Conservation (phyloP, 1,140 invertebrate genomes). For the Trachelipus rathkii region DNA sequence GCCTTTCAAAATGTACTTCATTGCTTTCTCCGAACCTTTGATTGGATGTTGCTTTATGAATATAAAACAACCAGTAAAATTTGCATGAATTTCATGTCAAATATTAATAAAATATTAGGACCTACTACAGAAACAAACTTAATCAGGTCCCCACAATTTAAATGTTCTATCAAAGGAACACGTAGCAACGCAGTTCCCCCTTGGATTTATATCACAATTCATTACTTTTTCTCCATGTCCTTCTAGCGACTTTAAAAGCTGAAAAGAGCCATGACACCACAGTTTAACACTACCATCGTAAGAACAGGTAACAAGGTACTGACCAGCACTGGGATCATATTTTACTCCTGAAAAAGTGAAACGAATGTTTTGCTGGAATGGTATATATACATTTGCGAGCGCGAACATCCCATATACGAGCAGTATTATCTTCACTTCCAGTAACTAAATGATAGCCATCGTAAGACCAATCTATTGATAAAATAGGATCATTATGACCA, state of each 20-base stretch:
- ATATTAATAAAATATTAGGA: too few species aligned
- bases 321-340: slow-evolving; percentile 75
- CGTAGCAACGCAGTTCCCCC: slow-evolving; percentile 87
- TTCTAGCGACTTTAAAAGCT: slow-evolving; percentile 85
- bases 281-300: slow-evolving; percentile 83
- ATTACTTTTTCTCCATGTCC: slow-evolving; percentile 97
- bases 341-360: slow-evolving; percentile 84
- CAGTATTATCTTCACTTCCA: slow-evolving; percentile 89
- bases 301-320: slow-evolving; percentile 79
- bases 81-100: too few species aligned
- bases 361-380: slow-evolving; percentile 92
- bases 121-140: too few species aligned
- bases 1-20: too few species aligned
- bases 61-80: too few species aligned
- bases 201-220: slow-evolving; percentile 77
- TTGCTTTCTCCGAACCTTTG: too few species aligned
- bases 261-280: slow-evolving; percentile 95
- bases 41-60: too few species aligned
- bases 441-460: slow-evolving; percentile 92
- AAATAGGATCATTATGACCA: slow-evolving; percentile 88
- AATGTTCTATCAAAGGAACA: slow-evolving; percentile 95
- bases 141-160: slow-evolving; percentile 90
- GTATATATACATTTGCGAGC: slow-evolving; percentile 83
- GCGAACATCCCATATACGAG: slow-evolving; percentile 93
- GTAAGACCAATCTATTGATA: slow-evolving; percentile 82